Conservation (phyloP, 2,113 vertebrate genomes). For the Pimephales promelas region DNA sequence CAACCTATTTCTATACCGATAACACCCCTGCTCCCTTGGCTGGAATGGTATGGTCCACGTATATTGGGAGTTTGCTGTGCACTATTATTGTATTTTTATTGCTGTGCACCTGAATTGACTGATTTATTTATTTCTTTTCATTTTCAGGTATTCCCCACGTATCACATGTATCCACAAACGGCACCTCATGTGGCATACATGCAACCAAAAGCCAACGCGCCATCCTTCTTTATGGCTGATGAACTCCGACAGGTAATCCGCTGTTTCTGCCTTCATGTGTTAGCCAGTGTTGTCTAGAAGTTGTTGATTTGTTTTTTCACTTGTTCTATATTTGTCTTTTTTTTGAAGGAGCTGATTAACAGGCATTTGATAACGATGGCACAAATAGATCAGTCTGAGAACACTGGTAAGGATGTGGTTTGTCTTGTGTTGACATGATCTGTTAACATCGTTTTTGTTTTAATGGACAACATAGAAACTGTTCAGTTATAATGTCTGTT, state of each 20-base stretch:
- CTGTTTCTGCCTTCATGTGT: rapidly evolving
- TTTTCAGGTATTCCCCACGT: constrained; percentile 95
- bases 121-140: neutral
- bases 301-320: neutral
- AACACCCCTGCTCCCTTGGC: constrained; percentile 91
- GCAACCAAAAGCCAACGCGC: constrained; percentile 99
- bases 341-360: constrained; percentile 92
- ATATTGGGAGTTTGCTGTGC: neutral
- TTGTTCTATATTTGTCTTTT: neutral
- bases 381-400: constrained; percentile 97
- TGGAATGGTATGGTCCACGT: constrained; percentile 85
- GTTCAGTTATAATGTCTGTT: constrained; percentile 44
- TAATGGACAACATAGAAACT: neutral
- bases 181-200: constrained; percentile 98
- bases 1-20: constrained; percentile 98
- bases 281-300: neutral
- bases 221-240: constrained; percentile 98
- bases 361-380: constrained; percentile 99
- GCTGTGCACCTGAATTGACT: neutral
- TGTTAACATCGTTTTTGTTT: neutral
- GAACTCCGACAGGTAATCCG: constrained; percentile 92
- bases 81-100: neutral
- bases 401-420: constrained; percentile 83
- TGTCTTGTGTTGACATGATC: neutral
- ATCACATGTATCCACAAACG: constrained; percentile 96